Evolutionary conservation across 2,797 vertebrate species (phyloP).

Genomic region (Peromyscus eremicus): DNA sequence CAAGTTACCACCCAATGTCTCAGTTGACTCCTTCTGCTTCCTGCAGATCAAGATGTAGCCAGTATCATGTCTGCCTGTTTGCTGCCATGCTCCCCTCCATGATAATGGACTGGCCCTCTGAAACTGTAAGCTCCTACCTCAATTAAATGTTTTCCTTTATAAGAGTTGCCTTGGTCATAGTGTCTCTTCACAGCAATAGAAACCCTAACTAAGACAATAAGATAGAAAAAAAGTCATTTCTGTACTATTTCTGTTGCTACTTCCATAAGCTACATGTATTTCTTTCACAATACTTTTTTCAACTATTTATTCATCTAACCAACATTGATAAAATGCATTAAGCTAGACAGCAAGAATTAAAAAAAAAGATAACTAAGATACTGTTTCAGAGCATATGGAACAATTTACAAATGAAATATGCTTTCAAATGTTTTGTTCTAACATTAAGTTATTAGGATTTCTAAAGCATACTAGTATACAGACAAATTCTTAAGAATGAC

Average conservation of each 20-base stretch:
- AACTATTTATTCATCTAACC: constrained; percentile 39
- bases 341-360: constrained; percentile 22
- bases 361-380: constrained; percentile 35
- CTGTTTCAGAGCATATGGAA: not conserved
- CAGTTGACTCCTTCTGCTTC: not conserved
- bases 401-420: constrained; percentile 15
- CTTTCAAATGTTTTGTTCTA: constrained; percentile 36
- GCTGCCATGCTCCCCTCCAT: not conserved
- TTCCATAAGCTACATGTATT: not conserved
- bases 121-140: not conserved
- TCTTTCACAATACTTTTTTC: constrained; percentile 35
- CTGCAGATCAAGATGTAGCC: not conserved
- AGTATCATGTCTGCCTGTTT: not conserved
- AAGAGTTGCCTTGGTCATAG: not conserved
- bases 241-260: not conserved
- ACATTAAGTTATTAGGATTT: constrained; percentile 58
- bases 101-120: not conserved
- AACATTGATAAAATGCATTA: not conserved
- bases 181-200: not conserved
- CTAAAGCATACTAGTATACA: constrained; percentile 21
- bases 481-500: constrained; percentile 55
- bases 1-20: not conserved
- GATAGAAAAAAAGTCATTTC: constrained; percentile 51
- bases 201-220: not conserved
- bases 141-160: not conserved